A percentile compares a stretch with the other conserved stretches of the same genome.
phyloP scores from a whole-genome alignment of 2,797 vertebrate genomes.

The Acrocephalus scirpaceus region DNA sequence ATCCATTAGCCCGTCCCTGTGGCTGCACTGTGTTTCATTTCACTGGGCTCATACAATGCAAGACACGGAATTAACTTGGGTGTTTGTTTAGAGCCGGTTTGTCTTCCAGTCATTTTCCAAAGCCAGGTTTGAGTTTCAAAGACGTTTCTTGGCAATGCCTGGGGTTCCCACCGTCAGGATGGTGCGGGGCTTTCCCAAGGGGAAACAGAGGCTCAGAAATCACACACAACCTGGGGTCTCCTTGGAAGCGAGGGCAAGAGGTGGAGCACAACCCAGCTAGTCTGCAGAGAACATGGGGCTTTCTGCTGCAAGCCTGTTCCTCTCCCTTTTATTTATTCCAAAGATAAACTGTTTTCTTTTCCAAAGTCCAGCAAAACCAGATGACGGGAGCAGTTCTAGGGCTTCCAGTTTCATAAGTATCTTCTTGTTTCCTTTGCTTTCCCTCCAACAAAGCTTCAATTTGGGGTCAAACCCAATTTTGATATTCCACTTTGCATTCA shows the following conservation, averaged over 20 bases:
- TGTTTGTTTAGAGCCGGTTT: constrained; percentile 44
- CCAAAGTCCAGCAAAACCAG: neutral
- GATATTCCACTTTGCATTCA: neutral
- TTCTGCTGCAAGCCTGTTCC: neutral
- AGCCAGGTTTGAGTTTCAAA: constrained; percentile 57
- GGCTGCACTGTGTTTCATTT: constrained; percentile 3
- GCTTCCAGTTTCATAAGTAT: neutral
- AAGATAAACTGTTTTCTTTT: constrained; percentile 56
- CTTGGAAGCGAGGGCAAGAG: neutral
- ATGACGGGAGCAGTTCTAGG: neutral
- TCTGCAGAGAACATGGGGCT: neutral
- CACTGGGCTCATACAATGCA: constrained; percentile 48
- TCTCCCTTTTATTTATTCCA: constrained; percentile 40
- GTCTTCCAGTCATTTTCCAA: constrained; percentile 34
- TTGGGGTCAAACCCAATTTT: neutral
- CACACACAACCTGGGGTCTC: neutral
- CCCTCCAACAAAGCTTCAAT: neutral
- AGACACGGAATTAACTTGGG: neutral
- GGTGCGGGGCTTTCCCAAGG: neutral
- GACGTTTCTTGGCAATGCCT: neutral
- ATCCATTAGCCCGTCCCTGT: neutral
- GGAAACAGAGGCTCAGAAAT: constrained; percentile 15
- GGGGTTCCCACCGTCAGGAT: fast-evolving
- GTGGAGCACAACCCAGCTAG: neutral
- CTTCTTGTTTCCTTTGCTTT: neutral